These are phyloP conservation scores for Callionymus lyra DNA, from an alignment of 2,113 vertebrate genomes.

Conservation along the genomic window DNA sequence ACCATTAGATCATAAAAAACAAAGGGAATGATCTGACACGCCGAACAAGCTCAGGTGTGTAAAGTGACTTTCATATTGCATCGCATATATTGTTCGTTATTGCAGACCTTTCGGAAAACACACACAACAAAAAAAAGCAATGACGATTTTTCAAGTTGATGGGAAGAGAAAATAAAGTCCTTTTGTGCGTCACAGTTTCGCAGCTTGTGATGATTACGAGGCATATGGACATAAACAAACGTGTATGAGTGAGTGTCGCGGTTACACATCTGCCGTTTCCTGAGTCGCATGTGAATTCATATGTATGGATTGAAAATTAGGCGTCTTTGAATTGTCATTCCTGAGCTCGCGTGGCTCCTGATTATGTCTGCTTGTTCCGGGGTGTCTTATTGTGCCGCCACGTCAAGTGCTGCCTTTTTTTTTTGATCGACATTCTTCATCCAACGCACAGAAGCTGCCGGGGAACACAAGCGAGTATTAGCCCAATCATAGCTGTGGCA, in stretches of 20 bases:
- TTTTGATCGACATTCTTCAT: constrained; percentile 40
- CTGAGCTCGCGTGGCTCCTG: constrained; percentile 31
- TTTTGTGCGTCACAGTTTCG: constrained; percentile 25
- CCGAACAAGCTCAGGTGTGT: constrained; percentile 39
- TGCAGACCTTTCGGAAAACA: constrained; percentile 13
- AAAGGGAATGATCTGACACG: constrained; percentile 38
- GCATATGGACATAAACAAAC: constrained; percentile 21
- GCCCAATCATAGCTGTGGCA: constrained; percentile 53
- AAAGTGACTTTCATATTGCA: constrained; percentile 19
- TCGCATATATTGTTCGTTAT: constrained; percentile 22
- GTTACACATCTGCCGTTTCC: constrained; percentile 8
- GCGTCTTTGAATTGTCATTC: constrained; percentile 33
- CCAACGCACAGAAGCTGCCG: constrained; percentile 34
- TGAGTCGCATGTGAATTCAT: constrained; percentile 17
- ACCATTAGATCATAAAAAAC: constrained; percentile 52
- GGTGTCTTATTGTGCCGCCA: constrained; percentile 28
- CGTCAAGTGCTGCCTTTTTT: constrained; percentile 33
- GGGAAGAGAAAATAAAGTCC: constrained; percentile 19
- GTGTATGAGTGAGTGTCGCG: constrained; percentile 9
- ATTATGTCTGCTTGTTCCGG: constrained; percentile 45
- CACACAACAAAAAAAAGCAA: too few relatives aligned
- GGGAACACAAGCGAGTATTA: constrained; percentile 48
- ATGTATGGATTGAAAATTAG: constrained; percentile 11
- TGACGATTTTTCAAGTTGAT: constrained; percentile 18
- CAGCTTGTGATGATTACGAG: constrained; percentile 28